These are phyloP conservation scores for Etheostoma nigrum DNA, from an alignment of 2,797 vertebrate genomes.

Conservation along the genomic window DNA sequence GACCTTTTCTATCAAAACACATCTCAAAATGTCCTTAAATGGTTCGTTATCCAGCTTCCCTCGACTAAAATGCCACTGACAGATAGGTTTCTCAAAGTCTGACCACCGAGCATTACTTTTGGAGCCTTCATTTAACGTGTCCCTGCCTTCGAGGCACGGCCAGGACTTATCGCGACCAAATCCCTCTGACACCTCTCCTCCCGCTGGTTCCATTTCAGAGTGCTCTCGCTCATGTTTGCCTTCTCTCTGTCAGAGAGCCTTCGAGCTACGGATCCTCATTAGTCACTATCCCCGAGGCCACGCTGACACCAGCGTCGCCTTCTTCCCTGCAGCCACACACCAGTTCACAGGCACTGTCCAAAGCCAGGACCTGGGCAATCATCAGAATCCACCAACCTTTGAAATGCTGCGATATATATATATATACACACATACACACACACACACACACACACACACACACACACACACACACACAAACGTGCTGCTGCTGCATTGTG, in stretches of 20 bases:
- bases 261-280: conserved; percentile 74
- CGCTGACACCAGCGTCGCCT: conserved; percentile 40
- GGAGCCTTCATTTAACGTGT: conserved; percentile 46
- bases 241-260: conserved; percentile 55
- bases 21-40: neutral
- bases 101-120: conserved; percentile 23
- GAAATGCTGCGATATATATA: conserved; percentile 53
- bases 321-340: conserved; percentile 51
- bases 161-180: conserved; percentile 42
- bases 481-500: conserved; percentile 49
- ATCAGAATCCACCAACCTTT: conserved; percentile 66
- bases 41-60: conserved; percentile 18
- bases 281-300: conserved; percentile 67
- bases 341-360: conserved; percentile 55
- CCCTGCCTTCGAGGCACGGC: conserved; percentile 45
- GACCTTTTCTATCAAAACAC: conserved; percentile 38
- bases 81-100: conserved; percentile 18
- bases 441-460: neutral
- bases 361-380: conserved; percentile 60
- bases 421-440: no score
- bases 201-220: conserved; percentile 62
- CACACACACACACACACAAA: neutral
- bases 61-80: neutral
- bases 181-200: conserved; percentile 48
- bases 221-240: conserved; percentile 32